Base-by-base conservation (phyloP, 2,797 vertebrate genomes). In the Tauraco hartlaubi region DNA sequence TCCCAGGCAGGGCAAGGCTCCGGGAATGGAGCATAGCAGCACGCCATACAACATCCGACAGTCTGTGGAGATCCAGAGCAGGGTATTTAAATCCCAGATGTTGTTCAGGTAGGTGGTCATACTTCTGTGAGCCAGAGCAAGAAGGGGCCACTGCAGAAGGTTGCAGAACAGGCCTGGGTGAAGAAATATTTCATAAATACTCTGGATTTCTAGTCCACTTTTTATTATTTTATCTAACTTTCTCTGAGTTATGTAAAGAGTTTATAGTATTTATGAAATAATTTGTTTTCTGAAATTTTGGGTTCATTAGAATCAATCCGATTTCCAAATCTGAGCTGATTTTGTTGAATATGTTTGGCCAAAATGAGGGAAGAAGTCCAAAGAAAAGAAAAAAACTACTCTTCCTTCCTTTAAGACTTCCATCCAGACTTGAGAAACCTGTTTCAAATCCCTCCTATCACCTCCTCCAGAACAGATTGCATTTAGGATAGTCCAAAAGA, bases 21-120 rank as follows among this genome's bases (percentile, higher is more conserved):
- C 5, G 4, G 20, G 37, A 83, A 59, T 4, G 9, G 43, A 67
- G 28, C 9, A 29, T 22, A 54, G 28, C 6, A 33, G 23, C 18
- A 51, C 5, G 61, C n/a, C 7, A 2, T 23, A 35, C 8, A 21
- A 18, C 1, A 1, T 46, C 29, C 8, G 1, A n/a, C 25, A 68
- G 17, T 9, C 26, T 29, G 39, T 18, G 41, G 35, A 73, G n/a
- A 80, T 13, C 25, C 29, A 2, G 3, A 39, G 15, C 5, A 1
- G 14, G 5, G 10, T 31, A 31, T 39, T 41, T 61, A 87, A 80
- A 68, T 16, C 15, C 15, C n/a, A 61, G 20, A 52, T 8, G 7
- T 28, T 52, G 17, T 37, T 73, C 41, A 68, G 11, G 29, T 33
- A 51, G 6, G 20, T 19, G 55, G 13, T 37, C 13, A 39, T 26